Conservation (phyloP, 1,140 invertebrate genomes). For the Tribolium castaneum region DNA sequence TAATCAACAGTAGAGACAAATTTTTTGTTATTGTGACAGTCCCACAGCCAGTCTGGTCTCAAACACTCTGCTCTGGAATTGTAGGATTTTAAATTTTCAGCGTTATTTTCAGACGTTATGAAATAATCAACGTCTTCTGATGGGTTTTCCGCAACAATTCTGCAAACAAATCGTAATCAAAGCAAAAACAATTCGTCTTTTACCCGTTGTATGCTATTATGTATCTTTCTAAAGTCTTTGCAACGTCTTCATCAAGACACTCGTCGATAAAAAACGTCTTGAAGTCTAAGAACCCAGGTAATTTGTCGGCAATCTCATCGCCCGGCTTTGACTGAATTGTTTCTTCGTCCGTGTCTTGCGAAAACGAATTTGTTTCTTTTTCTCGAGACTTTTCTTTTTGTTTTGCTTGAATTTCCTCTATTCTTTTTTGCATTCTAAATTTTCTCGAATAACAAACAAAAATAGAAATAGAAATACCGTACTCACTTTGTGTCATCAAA, state of each 20-base stretch:
- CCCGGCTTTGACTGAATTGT: neutral
- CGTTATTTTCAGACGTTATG: constrained; percentile 49
- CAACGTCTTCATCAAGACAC: constrained; percentile 47
- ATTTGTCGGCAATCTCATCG: constrained; percentile 42
- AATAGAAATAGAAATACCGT: constrained; percentile 1
- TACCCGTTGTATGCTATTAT: constrained; percentile 60
- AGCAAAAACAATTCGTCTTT: constrained; percentile 3
- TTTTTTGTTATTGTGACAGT: constrained; percentile 56
- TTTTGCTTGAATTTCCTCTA: constrained; percentile 15
- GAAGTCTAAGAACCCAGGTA: constrained; percentile 51
- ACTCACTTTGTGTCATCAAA: constrained; percentile 44
- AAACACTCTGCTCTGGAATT: constrained; percentile 46
- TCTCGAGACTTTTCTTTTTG: neutral
- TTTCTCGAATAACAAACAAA: neutral
- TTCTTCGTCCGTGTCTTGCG: constrained; percentile 40
- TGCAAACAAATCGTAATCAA: constrained; percentile 24
- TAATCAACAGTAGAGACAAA: constrained; percentile 53
- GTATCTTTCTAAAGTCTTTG: constrained; percentile 52
- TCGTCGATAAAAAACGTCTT: constrained; percentile 58
- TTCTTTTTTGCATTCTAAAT: constrained; percentile 50
- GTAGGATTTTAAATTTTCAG: constrained; percentile 46
- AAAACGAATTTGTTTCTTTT: constrained; percentile 8
- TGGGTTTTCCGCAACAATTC: constrained; percentile 41
- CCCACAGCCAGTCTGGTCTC: constrained; percentile 57
- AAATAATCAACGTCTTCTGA: constrained; percentile 50